Conservation (phyloP, 2,113 vertebrate species). For the Myotis yumanensis region DNA sequence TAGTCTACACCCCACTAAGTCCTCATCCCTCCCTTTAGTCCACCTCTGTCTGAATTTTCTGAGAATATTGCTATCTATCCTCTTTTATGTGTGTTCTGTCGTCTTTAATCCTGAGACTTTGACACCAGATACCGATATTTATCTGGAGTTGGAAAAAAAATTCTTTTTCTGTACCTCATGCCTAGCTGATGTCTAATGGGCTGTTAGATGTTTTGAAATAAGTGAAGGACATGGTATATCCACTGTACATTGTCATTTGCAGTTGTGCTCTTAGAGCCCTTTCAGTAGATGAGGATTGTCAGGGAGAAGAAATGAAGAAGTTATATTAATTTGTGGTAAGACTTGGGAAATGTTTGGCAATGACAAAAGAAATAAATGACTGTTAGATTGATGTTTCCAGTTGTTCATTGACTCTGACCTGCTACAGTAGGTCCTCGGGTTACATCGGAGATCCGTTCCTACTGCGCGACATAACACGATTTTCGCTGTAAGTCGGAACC, state of each 20-base stretch:
- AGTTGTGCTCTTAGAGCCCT: conserved; percentile 45
- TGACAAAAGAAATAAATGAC: conserved; percentile 74
- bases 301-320: conserved; percentile 66
- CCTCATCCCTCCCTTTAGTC: not conserved
- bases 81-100: conserved; percentile 58
- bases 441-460: too few species aligned
- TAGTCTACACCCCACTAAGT: not conserved
- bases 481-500: too few species aligned
- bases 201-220: conserved; percentile 41
- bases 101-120: conserved; percentile 56
- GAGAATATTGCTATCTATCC: conserved; percentile 51
- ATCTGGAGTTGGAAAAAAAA: conserved; percentile 61
- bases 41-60: conserved; percentile 57
- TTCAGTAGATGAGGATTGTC: conserved; percentile 62
- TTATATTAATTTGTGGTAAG: conserved; percentile 71
- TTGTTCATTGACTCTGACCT: conserved; percentile 53
- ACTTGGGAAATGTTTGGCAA: conserved; percentile 64
- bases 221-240: conserved; percentile 5
- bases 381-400: conserved; percentile 62
- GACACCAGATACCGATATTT: conserved; percentile 60
- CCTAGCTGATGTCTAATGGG: conserved; percentile 38
- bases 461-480: too few species aligned
- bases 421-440: not conserved
- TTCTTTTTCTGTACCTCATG: conserved; percentile 62
- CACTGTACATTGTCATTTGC: conserved; percentile 26